phyloP scores from a whole-genome alignment of 2,888 invertebrate species.

The Stenichneumon culpator region DNA sequence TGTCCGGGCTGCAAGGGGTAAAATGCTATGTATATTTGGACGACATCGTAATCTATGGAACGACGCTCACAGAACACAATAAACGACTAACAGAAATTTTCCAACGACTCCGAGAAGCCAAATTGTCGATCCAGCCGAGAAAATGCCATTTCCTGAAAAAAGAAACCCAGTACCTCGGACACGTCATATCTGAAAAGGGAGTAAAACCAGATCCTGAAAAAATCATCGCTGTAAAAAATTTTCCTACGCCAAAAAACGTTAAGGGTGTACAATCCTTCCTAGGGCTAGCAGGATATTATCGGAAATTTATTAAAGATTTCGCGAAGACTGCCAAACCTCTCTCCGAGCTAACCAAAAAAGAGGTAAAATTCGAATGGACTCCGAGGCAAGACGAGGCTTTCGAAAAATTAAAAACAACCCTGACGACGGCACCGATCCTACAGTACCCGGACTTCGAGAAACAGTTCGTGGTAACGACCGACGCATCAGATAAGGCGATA shows the following conservation, averaged over 20 bases:
- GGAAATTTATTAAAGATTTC: slow-evolving; percentile 31
- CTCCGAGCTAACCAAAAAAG: slow-evolving; percentile 27
- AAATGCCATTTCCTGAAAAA: slow-evolving; percentile 35
- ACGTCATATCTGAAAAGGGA: background rate
- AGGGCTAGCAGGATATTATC: slow-evolving; percentile 37
- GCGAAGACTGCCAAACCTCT: slow-evolving; percentile 20
- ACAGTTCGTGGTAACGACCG: too few relatives aligned
- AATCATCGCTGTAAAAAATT: slow-evolving; percentile 23
- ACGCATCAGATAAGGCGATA: too few relatives aligned
- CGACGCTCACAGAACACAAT: slow-evolving; percentile 33
- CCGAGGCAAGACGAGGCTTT: slow-evolving; percentile 25
- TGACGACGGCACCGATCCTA: too few relatives aligned
- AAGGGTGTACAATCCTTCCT: slow-evolving; percentile 35
- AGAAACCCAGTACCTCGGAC: slow-evolving; percentile 29
- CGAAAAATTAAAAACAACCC: slow-evolving; percentile 6
- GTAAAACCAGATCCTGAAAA: slow-evolving; percentile 23
- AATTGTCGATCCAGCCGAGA: slow-evolving; percentile 35
- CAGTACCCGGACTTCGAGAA: too few relatives aligned
- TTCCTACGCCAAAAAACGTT: background rate
- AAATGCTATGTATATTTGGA: slow-evolving; percentile 56
- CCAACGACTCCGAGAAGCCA: slow-evolving; percentile 21
- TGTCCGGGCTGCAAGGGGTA: slow-evolving; percentile 35
- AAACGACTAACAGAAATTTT: slow-evolving; percentile 38
- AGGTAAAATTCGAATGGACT: slow-evolving; percentile 24
- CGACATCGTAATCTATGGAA: slow-evolving; percentile 46